Conservation (phyloP, 2,888 invertebrate genomes). For the Zelleria hepariella region DNA sequence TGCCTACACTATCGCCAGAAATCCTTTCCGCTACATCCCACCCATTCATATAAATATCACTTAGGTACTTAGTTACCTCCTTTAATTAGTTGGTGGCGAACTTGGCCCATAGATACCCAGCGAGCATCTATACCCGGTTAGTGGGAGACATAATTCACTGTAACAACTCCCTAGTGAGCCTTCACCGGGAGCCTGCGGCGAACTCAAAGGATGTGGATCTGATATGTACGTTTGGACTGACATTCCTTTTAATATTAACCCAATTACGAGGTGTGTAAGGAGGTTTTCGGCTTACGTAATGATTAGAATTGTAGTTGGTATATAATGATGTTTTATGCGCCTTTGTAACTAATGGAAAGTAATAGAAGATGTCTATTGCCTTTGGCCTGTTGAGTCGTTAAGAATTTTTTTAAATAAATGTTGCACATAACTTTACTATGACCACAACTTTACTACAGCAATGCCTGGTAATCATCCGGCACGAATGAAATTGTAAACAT, state of each 20-base stretch:
- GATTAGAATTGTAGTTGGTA: not conserved
- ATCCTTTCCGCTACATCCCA: slow-evolving; percentile 7
- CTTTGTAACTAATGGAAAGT: too few relatives aligned
- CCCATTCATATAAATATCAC: slow-evolving; percentile 39
- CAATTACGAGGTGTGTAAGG: not conserved
- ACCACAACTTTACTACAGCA: too few relatives aligned
- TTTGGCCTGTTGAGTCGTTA: too few relatives aligned
- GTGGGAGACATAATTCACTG: not conserved
- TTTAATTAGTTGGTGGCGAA: slow-evolving; percentile 37
- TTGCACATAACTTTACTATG: too few relatives aligned
- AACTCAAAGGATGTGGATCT: not conserved
- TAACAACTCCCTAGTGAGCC: not conserved
- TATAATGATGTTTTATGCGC: too few relatives aligned
- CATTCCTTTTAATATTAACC: not conserved
- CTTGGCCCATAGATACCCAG: slow-evolving; percentile 18
- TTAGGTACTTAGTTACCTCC: slow-evolving; percentile 37
- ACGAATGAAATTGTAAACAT: too few relatives aligned
- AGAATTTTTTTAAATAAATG: too few relatives aligned
- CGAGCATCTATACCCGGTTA: slow-evolving; percentile 7
- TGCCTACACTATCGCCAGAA: too few relatives aligned
- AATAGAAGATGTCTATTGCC: too few relatives aligned
- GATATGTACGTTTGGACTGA: not conserved
- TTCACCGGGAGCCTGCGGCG: not conserved
- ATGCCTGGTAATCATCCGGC: too few relatives aligned
- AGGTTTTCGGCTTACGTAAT: not conserved